These are phyloP conservation scores for Uromys caudimaculatus DNA, from an alignment of 2,797 vertebrate genomes.

Conservation along the genomic window DNA sequence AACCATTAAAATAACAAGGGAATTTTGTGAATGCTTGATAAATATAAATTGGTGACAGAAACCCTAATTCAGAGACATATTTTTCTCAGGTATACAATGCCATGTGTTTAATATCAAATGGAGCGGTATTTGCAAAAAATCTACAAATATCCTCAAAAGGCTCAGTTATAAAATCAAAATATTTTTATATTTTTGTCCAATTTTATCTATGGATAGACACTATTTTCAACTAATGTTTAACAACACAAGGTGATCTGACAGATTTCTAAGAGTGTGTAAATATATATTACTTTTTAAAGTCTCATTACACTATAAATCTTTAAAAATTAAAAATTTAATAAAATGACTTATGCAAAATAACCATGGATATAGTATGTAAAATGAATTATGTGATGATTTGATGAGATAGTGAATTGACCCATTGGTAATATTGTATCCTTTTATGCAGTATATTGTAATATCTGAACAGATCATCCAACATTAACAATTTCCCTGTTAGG, in stretches of 20 bases:
- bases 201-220: conserved; percentile 62
- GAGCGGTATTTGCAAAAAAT: conserved; percentile 53
- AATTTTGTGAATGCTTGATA: conserved; percentile 9
- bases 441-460: conserved; percentile 48
- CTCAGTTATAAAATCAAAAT: conserved; percentile 56
- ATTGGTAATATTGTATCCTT: not conserved
- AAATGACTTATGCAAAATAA: conserved; percentile 40
- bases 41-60: conserved; percentile 52
- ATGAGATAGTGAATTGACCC: not conserved
- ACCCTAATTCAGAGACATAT: conserved; percentile 48
- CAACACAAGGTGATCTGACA: conserved; percentile 50
- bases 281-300: conserved; percentile 58
- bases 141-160: conserved; percentile 47
- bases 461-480: not conserved
- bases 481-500: not conserved
- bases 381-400: not conserved
- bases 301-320: conserved; percentile 35
- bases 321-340: conserved; percentile 37
- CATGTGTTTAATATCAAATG: conserved; percentile 56
- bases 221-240: conserved; percentile 57
- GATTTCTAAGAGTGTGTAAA: conserved; percentile 55
- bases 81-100: conserved; percentile 10
- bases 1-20: conserved; percentile 74
- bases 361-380: not conserved
- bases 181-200: conserved; percentile 63